Base-by-base conservation (phyloP, 1,140 invertebrate genomes). In the Anadara kagoshimensis region DNA sequence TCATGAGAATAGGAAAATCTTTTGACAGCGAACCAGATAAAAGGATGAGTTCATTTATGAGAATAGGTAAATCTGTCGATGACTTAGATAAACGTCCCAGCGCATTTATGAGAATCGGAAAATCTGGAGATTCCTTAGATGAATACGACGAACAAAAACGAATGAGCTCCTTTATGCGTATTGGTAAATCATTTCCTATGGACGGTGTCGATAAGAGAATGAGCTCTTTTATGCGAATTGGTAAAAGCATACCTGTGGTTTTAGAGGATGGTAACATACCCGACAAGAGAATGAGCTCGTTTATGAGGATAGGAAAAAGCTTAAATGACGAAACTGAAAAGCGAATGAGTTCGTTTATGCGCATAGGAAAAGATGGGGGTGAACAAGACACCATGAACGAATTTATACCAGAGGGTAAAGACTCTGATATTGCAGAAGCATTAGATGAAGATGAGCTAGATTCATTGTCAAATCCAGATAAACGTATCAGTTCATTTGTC, bases 191-290 rank as follows among this genome's bases (percentile, higher is more conserved):
- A 24, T 63, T 16, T 7, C 49, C 59, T 1, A 12, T 22, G 51
- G 66, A 68, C 22, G 24, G n/a, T 22, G 64, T 41, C 41, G 36
- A 29, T 11, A 75, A 75, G 41, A 29, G 67, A 22, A n/a, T 62
- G 16, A 75, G 73, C 53, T 45, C 47, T 12, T 75, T 75, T 59
- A 54, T 75, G 14, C 61, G 73, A n/a, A 75, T 75, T n/a, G 73
- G 73, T 5, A 77, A 73, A 54, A 69, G 51, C n/a, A 2, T 45
- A 18, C 12, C 47, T 12, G 56, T 29, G 5, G 58, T 16, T 16
- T 47, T 69, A 8, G 41, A 56, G 44, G 18, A n/a, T 22, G 11
- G 10, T 20, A 59, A 22, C 26, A 26, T 24, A 20, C n/a, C 14
- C 11, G 47, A 54, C 18, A 61, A 69, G 45, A 49, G 44, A 41